Evolutionary conservation across 1,140 invertebrate species (phyloP).

Genomic region (Anastrepha ludens): DNA sequence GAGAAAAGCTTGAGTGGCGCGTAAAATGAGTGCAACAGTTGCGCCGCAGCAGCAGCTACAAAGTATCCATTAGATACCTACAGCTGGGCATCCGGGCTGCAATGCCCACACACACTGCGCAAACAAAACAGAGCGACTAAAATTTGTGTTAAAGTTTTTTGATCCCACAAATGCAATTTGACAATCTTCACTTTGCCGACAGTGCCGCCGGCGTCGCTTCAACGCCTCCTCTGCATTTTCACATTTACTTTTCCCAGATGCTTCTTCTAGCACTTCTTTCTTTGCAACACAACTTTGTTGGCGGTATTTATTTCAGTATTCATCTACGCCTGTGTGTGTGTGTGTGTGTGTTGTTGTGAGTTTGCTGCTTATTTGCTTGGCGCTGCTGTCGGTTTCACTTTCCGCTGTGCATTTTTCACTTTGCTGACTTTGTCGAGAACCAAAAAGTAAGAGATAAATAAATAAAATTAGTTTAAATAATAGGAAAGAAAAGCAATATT

Average conservation of each 20-base stretch:
- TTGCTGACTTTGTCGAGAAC: neutral
- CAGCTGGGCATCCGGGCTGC: neutral
- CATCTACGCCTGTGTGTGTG: too few species aligned
- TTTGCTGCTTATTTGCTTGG: too few species aligned
- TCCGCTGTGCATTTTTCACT: too few species aligned
- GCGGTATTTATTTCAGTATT: too few species aligned
- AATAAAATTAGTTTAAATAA: slow-evolving; percentile 42
- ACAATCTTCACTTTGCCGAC: neutral
- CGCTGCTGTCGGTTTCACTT: too few species aligned
- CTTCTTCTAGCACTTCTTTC: neutral
- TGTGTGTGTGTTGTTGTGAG: too few species aligned
- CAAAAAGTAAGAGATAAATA: neutral
- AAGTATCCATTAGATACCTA: neutral
- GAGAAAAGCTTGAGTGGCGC: neutral
- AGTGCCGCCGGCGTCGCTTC: neutral
- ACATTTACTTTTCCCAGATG: neutral
- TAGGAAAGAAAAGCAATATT: neutral
- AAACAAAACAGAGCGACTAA: neutral
- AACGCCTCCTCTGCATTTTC: neutral
- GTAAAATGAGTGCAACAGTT: neutral
- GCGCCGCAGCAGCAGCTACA: neutral
- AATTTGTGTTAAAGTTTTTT: neutral
- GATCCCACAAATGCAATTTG: neutral
- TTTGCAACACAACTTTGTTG: too few species aligned
- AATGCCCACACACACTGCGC: neutral